These are phyloP conservation scores for Phenganax marumi DNA, from an alignment of 92 coral and sea anemone genomes.

Conservation along the genomic window DNA sequence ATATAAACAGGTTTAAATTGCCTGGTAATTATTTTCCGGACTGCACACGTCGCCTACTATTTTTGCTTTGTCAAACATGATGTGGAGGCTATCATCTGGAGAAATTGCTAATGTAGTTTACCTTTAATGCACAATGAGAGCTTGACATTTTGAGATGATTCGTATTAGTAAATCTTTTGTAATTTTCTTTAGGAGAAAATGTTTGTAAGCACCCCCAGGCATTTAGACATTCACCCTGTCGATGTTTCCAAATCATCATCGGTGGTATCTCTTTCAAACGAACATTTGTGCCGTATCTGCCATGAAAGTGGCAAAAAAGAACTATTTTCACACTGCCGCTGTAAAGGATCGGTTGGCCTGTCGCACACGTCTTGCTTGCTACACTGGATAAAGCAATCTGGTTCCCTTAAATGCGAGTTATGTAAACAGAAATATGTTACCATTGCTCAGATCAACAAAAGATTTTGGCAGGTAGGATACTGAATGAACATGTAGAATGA, in stretches of 20 bases:
- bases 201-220: not conserved
- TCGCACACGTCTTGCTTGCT: constrained; percentile 88
- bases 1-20: no score
- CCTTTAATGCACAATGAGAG: no score
- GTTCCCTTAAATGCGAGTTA: constrained; percentile 81
- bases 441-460: constrained; percentile 68
- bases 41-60: no score
- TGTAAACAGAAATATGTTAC: constrained; percentile 90
- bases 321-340: constrained; percentile 78
- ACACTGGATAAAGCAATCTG: constrained; percentile 93
- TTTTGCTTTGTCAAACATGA: no score
- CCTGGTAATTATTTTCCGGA: no score
- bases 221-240: not conserved
- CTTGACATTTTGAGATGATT: no score
- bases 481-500: not conserved
- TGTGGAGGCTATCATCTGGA: no score
- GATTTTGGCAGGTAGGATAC: constrained; percentile 81
- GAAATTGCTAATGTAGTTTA: no score
- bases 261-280: constrained; percentile 16
- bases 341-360: constrained; percentile 90
- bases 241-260: constrained; percentile 7
- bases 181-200: not conserved
- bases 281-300: constrained; percentile 88
- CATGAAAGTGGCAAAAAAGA: constrained; percentile 74
- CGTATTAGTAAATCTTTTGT: no score